Base-by-base conservation (phyloP, 2,888 invertebrate species). In the Noctua pronuba region DNA sequence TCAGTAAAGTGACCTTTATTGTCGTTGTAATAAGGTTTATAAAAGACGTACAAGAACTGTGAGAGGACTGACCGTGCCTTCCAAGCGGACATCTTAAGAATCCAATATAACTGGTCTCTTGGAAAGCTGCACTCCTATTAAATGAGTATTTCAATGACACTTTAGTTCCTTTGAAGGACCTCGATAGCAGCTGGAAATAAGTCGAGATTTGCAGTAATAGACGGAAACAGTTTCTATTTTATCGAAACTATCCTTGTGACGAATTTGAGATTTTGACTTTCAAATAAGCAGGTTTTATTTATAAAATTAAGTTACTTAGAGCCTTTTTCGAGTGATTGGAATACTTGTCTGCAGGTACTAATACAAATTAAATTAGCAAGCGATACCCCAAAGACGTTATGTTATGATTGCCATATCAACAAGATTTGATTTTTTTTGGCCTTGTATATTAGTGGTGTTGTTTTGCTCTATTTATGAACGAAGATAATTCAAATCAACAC, bases 71-170 rank as follows among this genome's bases (percentile, higher is more conserved):
- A 35, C 38, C 38, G 64, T 38, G 41, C 31, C 64, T 76, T 77
- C 55, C 49, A 77, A 77, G 44, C 69, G 64, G 46, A 52, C 62
- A 73, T 75, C 52, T 74, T 77, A 80, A 82, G 65, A 77, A 83
- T 79, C 70, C 78, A 78, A 83, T 75, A 77, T 78, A 77, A 70
- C 79, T 73, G 70, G 41, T 38, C 69, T 76, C 75, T 86, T 77
- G 52, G 62, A 81, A 68, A 79, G 76, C 84, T 71, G 80, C 70
- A 79, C 68, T 84, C 38, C 67, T 71, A 66, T 79, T 60, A 83
- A 86, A 79, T 76, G 84, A 86, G 80, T 75, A 71, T 86, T 83
- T 86, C 86, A 83, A 86, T 76, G 77, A 73, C 60, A 80, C 86
- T 80, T 38, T 49, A 87, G 75, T 75, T 73, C 72, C 13, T 75